Base-by-base conservation (phyloP, 1,140 invertebrate genomes). In the Zaprionus davidi region DNA sequence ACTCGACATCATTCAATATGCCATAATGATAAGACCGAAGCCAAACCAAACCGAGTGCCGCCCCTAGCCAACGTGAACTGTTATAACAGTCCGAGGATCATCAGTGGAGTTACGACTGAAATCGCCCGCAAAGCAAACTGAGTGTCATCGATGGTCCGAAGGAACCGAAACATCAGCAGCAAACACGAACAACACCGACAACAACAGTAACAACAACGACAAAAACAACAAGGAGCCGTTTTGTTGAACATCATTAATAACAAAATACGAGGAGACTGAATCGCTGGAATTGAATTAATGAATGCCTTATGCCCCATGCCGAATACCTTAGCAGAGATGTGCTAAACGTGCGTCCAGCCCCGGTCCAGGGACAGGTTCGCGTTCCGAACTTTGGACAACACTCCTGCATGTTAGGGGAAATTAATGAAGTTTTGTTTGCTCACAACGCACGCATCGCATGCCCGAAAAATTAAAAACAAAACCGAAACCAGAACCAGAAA, bases 161-260 rank as follows among this genome's bases (percentile, higher is more conserved):
- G 34, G n/a, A 65, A 63, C 57, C 63, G 56, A 76, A 79, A 64
- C 44, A 76, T 38, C 59, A 55, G 20, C 64, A n/a, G 7, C 15
- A 58, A 59, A 71, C 44, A 65, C 66, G 59, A 82, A 55, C 38
- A 67, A 72, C 46, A 77, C 60, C 56, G 17, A 41, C 44, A 76
- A 66, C 22, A 71, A 44, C 17, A 66, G 38, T 67, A 31, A 31
- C 31, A 31, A 51, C 22, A 66, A 55, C 64, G 3, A 31, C 31
- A 34, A 51, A 17, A 66, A 55, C 71, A 69, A 84, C 56, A 76
- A 72, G 73, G 76, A 71, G 74, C 55, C 86, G 85, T 91, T 92
- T 92, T 92, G 91, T 92, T 81, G 76, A 86, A 92, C 91, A 92
- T 92, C 91, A 92, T 92, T 92, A 92, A 92, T 92, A 90, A 92